Percentiles rank a stretch among this genome's conserved stretches.
Evolutionary conservation across 1,140 invertebrate genomes (phyloP).

Genomic region (Homarus americanus): DNA sequence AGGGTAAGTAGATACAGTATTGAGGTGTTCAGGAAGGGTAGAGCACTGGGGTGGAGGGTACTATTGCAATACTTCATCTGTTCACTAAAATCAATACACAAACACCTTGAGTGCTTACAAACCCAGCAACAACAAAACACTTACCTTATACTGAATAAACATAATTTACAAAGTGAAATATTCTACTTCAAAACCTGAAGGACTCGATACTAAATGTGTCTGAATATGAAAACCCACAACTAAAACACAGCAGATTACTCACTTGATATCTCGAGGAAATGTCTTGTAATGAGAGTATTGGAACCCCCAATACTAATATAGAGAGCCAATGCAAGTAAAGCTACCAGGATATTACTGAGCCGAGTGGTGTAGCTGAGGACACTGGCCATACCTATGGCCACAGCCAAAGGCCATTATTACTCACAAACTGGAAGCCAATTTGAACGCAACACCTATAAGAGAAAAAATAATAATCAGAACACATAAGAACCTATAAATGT

Average conservation of each 20-base stretch:
- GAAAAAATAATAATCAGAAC: too few species aligned
- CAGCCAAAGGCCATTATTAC: constrained; percentile 36
- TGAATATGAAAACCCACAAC: neutral
- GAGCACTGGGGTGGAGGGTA: too few species aligned
- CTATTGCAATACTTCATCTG: too few species aligned
- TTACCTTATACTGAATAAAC: too few species aligned
- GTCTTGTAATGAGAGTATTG: constrained; percentile 33
- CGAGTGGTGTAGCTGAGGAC: neutral
- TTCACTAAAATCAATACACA: too few species aligned
- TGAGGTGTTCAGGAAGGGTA: too few species aligned
- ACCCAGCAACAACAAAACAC: too few species aligned
- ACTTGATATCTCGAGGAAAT: constrained; percentile 33
- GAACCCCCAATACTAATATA: constrained; percentile 39
- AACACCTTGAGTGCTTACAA: too few species aligned
- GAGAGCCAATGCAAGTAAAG: neutral
- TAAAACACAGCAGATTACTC: neutral
- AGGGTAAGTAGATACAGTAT: too few species aligned
- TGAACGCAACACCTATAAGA: neutral
- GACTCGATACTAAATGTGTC: too few species aligned
- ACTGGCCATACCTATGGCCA: constrained; percentile 23
- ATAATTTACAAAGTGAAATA: neutral
- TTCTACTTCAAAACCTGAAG: neutral
- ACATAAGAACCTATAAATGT: too few species aligned
- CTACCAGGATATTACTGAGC: neutral
- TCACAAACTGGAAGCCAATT: neutral